These are phyloP conservation scores for Arenicola marina DNA, from an alignment of 2,888 invertebrate genomes.

Conservation along the genomic window DNA sequence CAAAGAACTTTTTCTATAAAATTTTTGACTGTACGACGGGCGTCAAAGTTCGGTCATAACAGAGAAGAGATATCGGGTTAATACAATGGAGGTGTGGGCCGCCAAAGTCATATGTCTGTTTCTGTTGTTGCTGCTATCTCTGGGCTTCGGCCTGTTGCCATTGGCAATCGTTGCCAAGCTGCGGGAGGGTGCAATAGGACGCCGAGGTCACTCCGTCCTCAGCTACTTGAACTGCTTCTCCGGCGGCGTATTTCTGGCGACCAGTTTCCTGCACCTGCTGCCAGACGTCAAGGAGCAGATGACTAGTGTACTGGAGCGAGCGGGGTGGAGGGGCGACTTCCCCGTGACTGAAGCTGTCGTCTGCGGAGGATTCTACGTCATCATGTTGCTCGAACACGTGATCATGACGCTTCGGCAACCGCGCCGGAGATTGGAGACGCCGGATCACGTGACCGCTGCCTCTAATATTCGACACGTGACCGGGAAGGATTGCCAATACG, in stretches of 20 bases:
- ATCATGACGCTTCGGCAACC: constrained; percentile 35
- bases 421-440: background rate
- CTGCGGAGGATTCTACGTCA: constrained; percentile 42
- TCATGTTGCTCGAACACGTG: background rate
- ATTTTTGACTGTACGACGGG: no score
- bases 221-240: no score
- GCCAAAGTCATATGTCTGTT: background rate
- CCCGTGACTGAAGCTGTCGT: constrained; percentile 48
- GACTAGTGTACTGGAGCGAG: background rate
- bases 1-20: no score
- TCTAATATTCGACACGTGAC: no score
- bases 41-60: no score
- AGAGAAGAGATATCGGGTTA: no score
- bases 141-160: constrained; percentile 3
- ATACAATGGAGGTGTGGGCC: constrained; percentile 8
- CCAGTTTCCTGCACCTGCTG: constrained; percentile 57
- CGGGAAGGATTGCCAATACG: no score
- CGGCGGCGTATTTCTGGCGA: constrained; percentile 60
- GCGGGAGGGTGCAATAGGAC: no score
- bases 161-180: background rate
- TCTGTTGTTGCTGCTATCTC: background rate
- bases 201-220: background rate
- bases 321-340: no score
- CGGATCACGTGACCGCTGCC: background rate
- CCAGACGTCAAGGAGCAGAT: constrained; percentile 54